Evolutionary conservation across 2,797 vertebrate genomes (phyloP).

Genomic region (Melopsittacus undulatus): DNA sequence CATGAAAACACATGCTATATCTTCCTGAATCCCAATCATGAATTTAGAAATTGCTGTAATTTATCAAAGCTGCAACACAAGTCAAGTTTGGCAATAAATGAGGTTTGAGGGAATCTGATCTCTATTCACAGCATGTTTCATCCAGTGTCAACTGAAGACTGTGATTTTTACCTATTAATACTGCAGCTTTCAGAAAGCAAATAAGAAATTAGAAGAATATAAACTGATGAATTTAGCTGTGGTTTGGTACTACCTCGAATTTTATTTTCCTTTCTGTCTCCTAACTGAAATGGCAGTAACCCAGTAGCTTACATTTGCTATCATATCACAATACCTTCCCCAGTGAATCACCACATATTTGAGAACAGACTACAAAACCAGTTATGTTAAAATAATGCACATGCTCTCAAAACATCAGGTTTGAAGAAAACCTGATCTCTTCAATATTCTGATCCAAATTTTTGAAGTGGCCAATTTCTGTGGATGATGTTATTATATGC

Average conservation of each 20-base stretch:
- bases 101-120: not conserved
- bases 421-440: not conserved
- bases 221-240: not conserved
- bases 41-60: constrained; percentile 49
- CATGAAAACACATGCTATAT: not conserved
- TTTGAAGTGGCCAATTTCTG: not conserved
- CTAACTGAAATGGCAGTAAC: not conserved
- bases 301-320: not conserved
- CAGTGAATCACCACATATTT: not conserved
- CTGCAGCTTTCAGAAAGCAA: not conserved
- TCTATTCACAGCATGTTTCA: not conserved
- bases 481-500: not conserved
- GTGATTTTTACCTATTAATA: not conserved
- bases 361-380: not conserved
- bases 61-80: constrained; percentile 34
- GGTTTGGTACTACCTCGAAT: not conserved
- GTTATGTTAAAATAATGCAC: not conserved
- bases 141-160: not conserved
- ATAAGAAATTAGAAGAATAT: not conserved
- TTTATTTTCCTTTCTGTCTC: not conserved
- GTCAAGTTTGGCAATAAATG: constrained; percentile 19
- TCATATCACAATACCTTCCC: not conserved
- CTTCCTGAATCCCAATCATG: not conserved
- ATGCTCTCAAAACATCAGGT: not conserved
- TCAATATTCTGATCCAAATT: not conserved